Conservation (phyloP, 2,113 vertebrate species). For the Pangasianodon hypophthalmus region DNA sequence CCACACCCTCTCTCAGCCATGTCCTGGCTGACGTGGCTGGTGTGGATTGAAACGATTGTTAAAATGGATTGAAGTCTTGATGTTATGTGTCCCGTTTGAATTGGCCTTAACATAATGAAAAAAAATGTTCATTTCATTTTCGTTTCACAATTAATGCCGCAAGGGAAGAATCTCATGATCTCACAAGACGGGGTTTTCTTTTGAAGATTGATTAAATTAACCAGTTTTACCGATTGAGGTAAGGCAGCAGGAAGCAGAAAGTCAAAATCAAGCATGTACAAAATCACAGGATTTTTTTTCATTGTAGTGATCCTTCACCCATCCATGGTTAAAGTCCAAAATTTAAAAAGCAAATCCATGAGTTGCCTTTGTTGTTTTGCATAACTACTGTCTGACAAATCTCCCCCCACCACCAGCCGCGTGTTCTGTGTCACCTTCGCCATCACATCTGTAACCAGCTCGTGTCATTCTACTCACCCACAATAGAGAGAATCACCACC, state of each 20-base stretch:
- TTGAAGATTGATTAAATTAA: too few species aligned
- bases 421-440: neutral
- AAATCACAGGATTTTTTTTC: neutral
- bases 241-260: neutral
- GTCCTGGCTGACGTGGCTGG: neutral
- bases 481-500: constrained; percentile 97
- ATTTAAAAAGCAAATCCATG: neutral
- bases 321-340: neutral
- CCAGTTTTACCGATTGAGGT: neutral
- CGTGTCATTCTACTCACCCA: constrained; percentile 81
- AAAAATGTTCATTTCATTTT: too few species aligned
- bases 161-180: neutral
- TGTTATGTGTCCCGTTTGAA: too few species aligned
- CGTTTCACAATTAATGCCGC: too few species aligned
- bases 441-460: too few species aligned
- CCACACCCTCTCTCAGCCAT: neutral
- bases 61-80: too few species aligned
- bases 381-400: neutral
- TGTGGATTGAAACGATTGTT: too few species aligned
- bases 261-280: neutral
- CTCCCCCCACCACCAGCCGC: neutral
- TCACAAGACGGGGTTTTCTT: too few species aligned
- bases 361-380: neutral
- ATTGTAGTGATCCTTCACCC: neutral
- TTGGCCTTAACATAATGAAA: too few species aligned